Conservation (phyloP, 2,113 vertebrate genomes). For the Leptosomus discolor region DNA sequence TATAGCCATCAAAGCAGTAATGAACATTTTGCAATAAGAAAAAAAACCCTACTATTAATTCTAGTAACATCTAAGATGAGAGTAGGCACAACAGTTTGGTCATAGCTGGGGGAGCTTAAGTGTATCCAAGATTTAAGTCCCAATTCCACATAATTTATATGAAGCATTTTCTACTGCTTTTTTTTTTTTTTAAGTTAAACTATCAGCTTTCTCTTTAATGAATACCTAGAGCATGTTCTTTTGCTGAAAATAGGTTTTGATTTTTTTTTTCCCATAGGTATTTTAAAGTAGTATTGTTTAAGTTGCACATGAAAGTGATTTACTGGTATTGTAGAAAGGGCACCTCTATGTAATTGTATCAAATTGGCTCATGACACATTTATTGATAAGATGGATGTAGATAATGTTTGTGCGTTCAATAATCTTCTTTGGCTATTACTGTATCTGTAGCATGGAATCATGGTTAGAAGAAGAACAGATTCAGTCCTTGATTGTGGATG, state of each 20-base stretch:
- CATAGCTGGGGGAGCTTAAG: background rate
- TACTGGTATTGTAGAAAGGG: background rate
- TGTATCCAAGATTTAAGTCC: background rate
- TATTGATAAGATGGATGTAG: conserved; percentile 47
- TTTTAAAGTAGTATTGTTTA: background rate
- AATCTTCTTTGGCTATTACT: background rate
- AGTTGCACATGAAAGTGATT: background rate
- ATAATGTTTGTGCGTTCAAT: background rate
- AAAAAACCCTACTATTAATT: background rate
- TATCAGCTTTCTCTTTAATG: background rate
- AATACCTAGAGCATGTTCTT: background rate
- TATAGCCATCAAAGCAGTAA: background rate
- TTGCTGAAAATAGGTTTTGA: background rate
- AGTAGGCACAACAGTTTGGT: background rate
- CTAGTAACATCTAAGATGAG: background rate
- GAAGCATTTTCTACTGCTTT: background rate
- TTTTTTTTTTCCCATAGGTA: background rate
- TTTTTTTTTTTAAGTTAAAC: background rate
- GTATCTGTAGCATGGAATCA: background rate
- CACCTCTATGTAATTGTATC: background rate
- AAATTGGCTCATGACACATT: conserved; percentile 6
- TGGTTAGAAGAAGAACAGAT: background rate
- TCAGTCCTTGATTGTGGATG: background rate
- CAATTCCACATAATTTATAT: background rate
- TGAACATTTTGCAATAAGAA: background rate